Conservation (phyloP, 2,888 invertebrate genomes). For the Stenichneumon culpator region DNA sequence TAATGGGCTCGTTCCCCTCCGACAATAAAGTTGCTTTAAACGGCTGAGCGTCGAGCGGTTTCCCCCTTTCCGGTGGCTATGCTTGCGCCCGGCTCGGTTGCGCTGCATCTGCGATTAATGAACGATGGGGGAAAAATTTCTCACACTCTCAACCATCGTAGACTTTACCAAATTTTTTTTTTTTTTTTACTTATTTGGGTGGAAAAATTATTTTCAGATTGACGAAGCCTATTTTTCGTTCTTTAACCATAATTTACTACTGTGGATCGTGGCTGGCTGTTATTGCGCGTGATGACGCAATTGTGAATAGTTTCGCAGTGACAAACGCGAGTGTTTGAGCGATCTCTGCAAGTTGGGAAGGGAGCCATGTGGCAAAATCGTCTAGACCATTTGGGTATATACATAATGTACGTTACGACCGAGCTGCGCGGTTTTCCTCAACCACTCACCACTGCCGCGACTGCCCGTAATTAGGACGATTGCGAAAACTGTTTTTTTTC, state of each 20-base stretch:
- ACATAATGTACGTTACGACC: background rate
- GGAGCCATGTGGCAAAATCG: constrained; percentile 55
- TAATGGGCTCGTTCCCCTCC: constrained; percentile 58
- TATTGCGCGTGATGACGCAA: constrained; percentile 35
- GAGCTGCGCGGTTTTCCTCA: background rate
- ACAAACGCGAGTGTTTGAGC: constrained; percentile 36
- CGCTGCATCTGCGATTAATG: constrained; percentile 27
- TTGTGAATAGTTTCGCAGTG: constrained; percentile 32
- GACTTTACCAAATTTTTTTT: too few relatives aligned
- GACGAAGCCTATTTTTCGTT: background rate
- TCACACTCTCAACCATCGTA: background rate
- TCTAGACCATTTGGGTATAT: constrained; percentile 26
- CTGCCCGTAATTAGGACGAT: background rate
- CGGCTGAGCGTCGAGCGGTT: constrained; percentile 45
- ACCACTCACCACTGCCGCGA: background rate
- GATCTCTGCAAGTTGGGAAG: constrained; percentile 38
- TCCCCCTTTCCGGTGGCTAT: constrained; percentile 56
- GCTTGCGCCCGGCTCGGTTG: background rate
- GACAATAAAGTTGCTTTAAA: constrained; percentile 49
- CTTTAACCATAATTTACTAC: background rate
- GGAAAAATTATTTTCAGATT: background rate
- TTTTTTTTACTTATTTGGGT: too few relatives aligned
- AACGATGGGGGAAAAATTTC: background rate
- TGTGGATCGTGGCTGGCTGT: too few relatives aligned
- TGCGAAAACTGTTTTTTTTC: background rate